Evolutionary conservation across 2,888 invertebrate species (phyloP).

Genomic region (Steinernema carpocapsae): DNA sequence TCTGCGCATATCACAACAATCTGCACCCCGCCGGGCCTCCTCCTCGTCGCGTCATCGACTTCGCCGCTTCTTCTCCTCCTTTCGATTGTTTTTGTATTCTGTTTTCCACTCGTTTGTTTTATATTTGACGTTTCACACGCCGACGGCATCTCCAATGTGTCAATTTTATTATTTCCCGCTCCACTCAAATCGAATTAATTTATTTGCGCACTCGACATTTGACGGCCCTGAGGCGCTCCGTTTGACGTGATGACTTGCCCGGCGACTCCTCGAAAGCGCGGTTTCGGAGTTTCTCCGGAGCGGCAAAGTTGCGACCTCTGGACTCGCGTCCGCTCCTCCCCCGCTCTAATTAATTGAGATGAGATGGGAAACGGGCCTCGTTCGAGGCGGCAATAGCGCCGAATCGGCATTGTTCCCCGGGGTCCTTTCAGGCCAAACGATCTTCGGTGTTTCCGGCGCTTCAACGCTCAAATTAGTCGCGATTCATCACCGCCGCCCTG

Average conservation of each 20-base stretch:
- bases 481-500: background rate
- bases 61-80: too few relatives aligned
- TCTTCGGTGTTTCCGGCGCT: constrained; percentile 15
- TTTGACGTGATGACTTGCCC: background rate
- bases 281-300: too few relatives aligned
- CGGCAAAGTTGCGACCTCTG: constrained; percentile 6
- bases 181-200: constrained; percentile 23
- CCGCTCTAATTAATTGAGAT: background rate
- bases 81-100: constrained; percentile 7
- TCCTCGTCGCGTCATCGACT: background rate
- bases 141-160: constrained; percentile 8
- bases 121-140: background rate
- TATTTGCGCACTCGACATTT: constrained; percentile 2
- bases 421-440: constrained; percentile 1
- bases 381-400: too few relatives aligned
- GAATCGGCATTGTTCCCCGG: background rate
- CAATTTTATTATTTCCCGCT: constrained; percentile 15
- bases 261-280: background rate
- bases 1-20: too few relatives aligned
- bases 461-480: constrained; percentile 3
- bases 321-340: background rate
- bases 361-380: background rate
- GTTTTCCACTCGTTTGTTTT: constrained; percentile 5
- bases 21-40: too few relatives aligned
- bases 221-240: constrained; percentile 13